Evolutionary conservation across 2,797 vertebrate species (phyloP), one percentile per base, ranked within the genome.

Genomic region (Sciaenops ocellatus): DNA sequence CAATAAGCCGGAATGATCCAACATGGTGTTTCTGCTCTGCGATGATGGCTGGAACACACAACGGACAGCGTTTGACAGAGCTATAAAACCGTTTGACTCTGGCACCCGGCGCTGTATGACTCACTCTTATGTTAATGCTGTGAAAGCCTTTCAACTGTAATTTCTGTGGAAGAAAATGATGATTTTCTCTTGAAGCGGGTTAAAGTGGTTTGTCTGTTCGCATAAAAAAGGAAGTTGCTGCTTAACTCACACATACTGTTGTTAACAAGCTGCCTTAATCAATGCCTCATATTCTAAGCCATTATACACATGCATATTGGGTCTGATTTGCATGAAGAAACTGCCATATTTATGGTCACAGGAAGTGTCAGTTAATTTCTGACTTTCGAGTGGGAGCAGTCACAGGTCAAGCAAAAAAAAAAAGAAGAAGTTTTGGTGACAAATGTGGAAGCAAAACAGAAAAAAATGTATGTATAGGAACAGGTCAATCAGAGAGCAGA

Each of bases 1-100:
- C 93, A 93, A 94, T 92, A 89, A 93, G 92, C 89, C 47, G 89
- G 77, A 94, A 94, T 83, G 89, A 92, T 91, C 85, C 91, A 90
- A 94, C 92, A 92, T 88, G 92, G 88, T 94, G 91, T 94, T 92
- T 89, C 80, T 92, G 89, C 89, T 74, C 61, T 5, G 82, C 83
- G 78, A 92, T 85, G 92, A 92, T 60, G 92, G 87, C 87, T 85
- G 87, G 85, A 94, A 93, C 92, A 93, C 85, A 80, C 72, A 83
- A 80, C 85, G 84, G 90, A 92, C 93, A 85, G 84, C 79, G 66
- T 85, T 87, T 69, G 79, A 94, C 89, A 80, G 87, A 89, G 87
- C 85, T 81, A 86, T 93, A 90, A 90, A 92, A 90, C 51, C 83
- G 62, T 69, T 87, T 38, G 55, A 82, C 56, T 79, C 90, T 91